Evolutionary conservation across 2,888 invertebrate species (phyloP).

Genomic region (Hyppa rectilinea): DNA sequence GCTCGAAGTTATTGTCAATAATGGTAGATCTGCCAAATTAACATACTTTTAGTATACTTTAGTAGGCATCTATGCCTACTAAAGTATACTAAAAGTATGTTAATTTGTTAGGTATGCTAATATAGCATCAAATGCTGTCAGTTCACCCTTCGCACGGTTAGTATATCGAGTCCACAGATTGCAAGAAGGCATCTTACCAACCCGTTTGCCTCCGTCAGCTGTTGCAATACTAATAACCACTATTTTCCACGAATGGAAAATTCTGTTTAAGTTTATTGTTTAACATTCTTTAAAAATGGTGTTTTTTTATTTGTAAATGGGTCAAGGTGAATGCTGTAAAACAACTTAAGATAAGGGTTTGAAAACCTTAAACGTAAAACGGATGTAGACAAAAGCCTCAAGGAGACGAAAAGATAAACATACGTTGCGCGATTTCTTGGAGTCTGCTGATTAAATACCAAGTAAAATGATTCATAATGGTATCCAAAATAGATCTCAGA

Average conservation of each 20-base stretch:
- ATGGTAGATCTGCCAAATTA: too few species aligned
- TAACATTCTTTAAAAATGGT: conserved; percentile 3
- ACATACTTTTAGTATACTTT: too few species aligned
- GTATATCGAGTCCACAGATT: conserved; percentile 56
- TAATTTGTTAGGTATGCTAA: not conserved
- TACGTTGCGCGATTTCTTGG: conserved; percentile 31
- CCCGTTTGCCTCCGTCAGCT: conserved; percentile 47
- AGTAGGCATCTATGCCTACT: too few species aligned
- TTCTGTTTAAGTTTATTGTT: conserved; percentile 9
- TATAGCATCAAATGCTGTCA: conserved; percentile 15
- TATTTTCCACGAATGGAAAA: conserved; percentile 25
- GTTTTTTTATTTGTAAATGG: conserved; percentile 11
- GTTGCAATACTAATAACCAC: conserved; percentile 51
- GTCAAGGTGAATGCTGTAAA: conserved; percentile 22
- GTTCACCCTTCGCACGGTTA: conserved; percentile 23
- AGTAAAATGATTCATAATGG: not conserved
- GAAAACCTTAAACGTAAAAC: conserved; percentile 20
- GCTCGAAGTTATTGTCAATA: not conserved
- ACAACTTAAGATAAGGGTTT: conserved; percentile 31
- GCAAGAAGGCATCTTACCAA: conserved; percentile 56
- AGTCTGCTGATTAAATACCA: conserved; percentile 10
- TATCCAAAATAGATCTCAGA: not conserved
- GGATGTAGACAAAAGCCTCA: conserved; percentile 38
- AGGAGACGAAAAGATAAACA: conserved; percentile 34
- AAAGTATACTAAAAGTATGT: not conserved